Base-by-base conservation (phyloP, 2,888 invertebrate genomes). In the Brachyptera putata region DNA sequence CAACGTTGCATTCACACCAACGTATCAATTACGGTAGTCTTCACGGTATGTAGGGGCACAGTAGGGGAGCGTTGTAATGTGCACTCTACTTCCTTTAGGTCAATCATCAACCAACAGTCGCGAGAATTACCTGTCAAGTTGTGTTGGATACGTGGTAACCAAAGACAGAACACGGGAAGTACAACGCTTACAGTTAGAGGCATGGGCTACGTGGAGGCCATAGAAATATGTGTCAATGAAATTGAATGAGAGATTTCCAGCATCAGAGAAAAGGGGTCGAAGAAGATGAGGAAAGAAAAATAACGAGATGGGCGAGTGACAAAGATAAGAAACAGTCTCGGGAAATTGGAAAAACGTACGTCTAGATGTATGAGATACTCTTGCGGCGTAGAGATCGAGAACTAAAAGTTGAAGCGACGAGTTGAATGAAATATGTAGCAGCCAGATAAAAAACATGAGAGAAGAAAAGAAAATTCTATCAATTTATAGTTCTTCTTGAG, bases 271-370 rank as follows among this genome's bases (percentile, higher is more conserved):
- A 30, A 30, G 30, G 30, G 30, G 30, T 30, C 5, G 30, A 13
- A 24, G 46, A 46, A 21, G 46, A 46, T 46, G 46, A 18, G n/a
- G 53, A 53, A 36, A 53, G 34, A 36, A 53, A 36, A 9, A 36
- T 26, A 30, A 50, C 26, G 50, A 48, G 48, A 22, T 48, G 48
- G 24, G 25, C 7, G 26, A 53, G 46, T 46, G 34, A 53, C 53
- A 36, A 36, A 53, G 53, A 53, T 53, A 36, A 53, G 53, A 53
- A 21, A 53, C 18, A 53, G 36, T 18, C 36, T 30, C 34, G 34
- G 53, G 53, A 53, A 53, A 53, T 53, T 53, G 53, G 53, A 53
- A 53, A 43, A 53, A 30, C 34, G 34, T 53, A 53, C 49, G 26
- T 14, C 53, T 53, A 36, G 53, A 53, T 36, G 49, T 50, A 50